phyloP scores from a whole-genome alignment of 2,888 invertebrate species.

The Allygus modestus region DNA sequence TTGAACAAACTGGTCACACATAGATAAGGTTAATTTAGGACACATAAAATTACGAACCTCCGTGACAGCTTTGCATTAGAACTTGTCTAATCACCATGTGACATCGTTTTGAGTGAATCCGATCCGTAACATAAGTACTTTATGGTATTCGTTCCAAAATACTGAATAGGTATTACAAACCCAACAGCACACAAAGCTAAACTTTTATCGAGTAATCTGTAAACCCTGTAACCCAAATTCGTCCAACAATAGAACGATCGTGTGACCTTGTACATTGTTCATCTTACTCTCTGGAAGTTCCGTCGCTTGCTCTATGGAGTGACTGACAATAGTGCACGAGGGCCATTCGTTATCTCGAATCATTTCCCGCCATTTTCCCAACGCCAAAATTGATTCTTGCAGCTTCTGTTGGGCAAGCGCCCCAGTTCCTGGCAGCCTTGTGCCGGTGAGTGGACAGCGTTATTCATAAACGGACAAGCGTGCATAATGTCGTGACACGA shows the following conservation, averaged over 20 bases:
- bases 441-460: conserved; percentile 5
- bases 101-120: too few species aligned
- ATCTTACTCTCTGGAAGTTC: conserved; percentile 8
- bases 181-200: too few species aligned
- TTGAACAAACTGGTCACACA: too few species aligned
- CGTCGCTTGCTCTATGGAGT: conserved; percentile 10
- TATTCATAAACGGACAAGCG: neutral
- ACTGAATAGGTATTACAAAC: too few species aligned
- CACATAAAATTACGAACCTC: too few species aligned
- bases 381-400: conserved; percentile 41
- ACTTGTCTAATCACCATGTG: too few species aligned
- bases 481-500: neutral
- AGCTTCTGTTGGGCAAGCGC: conserved; percentile 37
- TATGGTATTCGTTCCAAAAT: too few species aligned
- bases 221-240: neutral
- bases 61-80: too few species aligned
- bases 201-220: too few species aligned
- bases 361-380: conserved; percentile 34
- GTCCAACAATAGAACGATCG: conserved; percentile 16
- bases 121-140: too few species aligned
- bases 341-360: conserved; percentile 24
- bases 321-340: conserved; percentile 28
- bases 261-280: conserved; percentile 30
- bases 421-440: conserved; percentile 19
- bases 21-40: too few species aligned